Evolutionary conservation across 2,888 invertebrate genomes (phyloP).

Genomic region (Napeogenes sylphis): DNA sequence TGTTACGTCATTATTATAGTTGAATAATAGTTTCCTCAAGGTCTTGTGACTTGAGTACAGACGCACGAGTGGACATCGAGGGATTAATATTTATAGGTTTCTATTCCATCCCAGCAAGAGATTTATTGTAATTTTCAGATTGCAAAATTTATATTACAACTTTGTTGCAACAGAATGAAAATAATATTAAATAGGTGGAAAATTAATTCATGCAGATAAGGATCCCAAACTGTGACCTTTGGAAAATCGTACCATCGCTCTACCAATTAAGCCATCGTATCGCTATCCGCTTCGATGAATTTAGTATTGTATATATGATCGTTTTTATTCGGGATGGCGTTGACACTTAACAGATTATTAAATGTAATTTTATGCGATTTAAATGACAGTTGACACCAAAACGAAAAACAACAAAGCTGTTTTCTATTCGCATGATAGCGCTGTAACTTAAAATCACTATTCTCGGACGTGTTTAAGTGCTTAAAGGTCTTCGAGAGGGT

Average conservation of each 20-base stretch:
- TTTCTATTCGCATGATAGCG: background rate
- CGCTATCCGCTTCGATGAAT: too few relatives aligned
- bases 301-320: too few relatives aligned
- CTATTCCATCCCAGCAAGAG: background rate
- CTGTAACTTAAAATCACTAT: conserved; percentile 8
- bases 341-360: too few relatives aligned
- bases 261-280: too few relatives aligned
- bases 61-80: background rate
- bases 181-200: too few relatives aligned
- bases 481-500: conserved; percentile 22
- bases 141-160: background rate
- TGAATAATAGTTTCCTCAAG: background rate
- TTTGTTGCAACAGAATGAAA: too few relatives aligned
- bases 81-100: background rate
- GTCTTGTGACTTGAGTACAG: background rate
- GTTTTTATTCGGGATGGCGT: too few relatives aligned
- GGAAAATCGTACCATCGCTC: too few relatives aligned
- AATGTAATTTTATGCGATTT: too few relatives aligned
- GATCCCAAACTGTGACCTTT: too few relatives aligned
- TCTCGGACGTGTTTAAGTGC: conserved; percentile 25
- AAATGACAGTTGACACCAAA: background rate
- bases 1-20: too few relatives aligned
- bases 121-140: background rate
- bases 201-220: too few relatives aligned
- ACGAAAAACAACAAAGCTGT: background rate